phyloP scores from a whole-genome alignment of 2,113 vertebrate species.

The Donacobius atricapilla region DNA sequence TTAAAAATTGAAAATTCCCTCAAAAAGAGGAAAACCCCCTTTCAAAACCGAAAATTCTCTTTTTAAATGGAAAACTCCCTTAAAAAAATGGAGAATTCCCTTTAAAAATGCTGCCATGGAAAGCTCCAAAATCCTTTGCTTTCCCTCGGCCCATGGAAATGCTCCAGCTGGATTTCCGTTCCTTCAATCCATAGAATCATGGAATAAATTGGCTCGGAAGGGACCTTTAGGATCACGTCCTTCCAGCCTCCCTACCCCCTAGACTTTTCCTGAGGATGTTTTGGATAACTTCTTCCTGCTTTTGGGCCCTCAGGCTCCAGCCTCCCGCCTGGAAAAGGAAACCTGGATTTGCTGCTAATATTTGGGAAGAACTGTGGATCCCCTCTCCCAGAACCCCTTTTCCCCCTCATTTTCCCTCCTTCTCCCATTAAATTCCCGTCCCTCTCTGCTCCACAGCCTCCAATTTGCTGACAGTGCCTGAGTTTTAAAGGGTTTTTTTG shows the following conservation, averaged over 20 bases:
- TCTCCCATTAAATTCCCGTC: not conserved
- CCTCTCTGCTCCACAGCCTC: not conserved
- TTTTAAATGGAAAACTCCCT: not conserved
- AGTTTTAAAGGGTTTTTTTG: not conserved
- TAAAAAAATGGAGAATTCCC: not conserved
- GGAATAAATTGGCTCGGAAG: not conserved
- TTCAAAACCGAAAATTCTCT: not conserved
- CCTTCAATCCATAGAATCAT: not conserved
- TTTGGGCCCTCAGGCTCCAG: not conserved
- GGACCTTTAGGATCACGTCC: rapidly evolving
- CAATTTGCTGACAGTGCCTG: not conserved
- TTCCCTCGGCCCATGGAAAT: not conserved
- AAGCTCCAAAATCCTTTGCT: not conserved
- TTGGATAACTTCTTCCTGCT: not conserved
- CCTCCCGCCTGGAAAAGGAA: not conserved
- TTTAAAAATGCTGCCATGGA: not conserved
- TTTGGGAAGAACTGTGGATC: not conserved
- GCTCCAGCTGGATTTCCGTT: not conserved
- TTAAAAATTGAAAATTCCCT: not conserved
- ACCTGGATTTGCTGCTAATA: not conserved
- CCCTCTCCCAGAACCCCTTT: not conserved
- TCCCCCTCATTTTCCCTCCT: not conserved
- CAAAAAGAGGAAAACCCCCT: not conserved
- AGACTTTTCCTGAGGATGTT: not conserved
- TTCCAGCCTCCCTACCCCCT: too few relatives aligned